Percentiles rank a stretch among this genome's conserved stretches.
phyloP scores from a whole-genome alignment of 2,888 invertebrate species.

The Dinocampus coccinellae region DNA sequence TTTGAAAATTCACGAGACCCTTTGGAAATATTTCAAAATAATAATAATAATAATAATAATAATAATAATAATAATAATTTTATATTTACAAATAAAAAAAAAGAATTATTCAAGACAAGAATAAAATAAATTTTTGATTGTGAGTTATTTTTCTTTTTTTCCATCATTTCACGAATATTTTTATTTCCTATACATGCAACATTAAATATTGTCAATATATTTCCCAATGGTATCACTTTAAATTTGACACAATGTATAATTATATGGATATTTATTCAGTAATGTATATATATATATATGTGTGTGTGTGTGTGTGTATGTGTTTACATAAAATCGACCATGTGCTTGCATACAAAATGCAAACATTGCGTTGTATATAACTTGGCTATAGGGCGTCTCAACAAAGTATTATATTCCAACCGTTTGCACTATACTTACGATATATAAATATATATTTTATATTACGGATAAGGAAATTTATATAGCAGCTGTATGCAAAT shows the following conservation, averaged over 20 bases:
- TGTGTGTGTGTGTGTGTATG: too few relatives aligned
- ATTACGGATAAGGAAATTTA: background rate
- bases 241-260: background rate
- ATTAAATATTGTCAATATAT: too few relatives aligned
- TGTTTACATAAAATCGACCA: conserved; percentile 30
- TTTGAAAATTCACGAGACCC: too few relatives aligned
- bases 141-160: too few relatives aligned
- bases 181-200: too few relatives aligned
- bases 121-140: too few relatives aligned
- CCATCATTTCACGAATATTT: too few relatives aligned
- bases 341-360: conserved; percentile 54
- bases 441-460: background rate
- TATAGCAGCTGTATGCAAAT: background rate
- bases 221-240: background rate
- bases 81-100: too few relatives aligned
- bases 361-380: conserved; percentile 33
- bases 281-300: conserved; percentile 39
- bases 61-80: too few relatives aligned
- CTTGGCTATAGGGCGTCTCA: conserved; percentile 29
- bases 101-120: too few relatives aligned
- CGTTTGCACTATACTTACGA: conserved; percentile 1
- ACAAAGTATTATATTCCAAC: conserved; percentile 39
- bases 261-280: conserved; percentile 20
- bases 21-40: too few relatives aligned
- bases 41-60: too few relatives aligned